phyloP scores from a whole-genome alignment of 35 echinoderm and acorn worm genomes.

The Acanthaster planci region DNA sequence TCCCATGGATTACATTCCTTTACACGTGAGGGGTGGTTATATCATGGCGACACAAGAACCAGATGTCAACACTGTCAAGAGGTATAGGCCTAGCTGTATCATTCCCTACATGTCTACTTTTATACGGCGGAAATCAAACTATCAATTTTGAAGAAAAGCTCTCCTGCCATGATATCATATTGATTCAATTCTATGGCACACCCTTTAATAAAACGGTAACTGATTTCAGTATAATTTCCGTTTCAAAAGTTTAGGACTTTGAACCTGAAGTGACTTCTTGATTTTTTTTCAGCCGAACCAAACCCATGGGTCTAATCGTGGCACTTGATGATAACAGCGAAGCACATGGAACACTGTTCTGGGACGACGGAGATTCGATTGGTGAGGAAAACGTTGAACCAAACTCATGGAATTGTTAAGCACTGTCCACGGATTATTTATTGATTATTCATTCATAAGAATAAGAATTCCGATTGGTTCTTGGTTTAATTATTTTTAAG shows the following conservation, averaged over 20 bases:
- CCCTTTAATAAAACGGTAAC: too few species aligned
- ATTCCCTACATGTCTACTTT: too few species aligned
- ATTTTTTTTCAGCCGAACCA: slow-evolving; percentile 60
- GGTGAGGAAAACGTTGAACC: background rate
- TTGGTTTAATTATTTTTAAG: too few species aligned
- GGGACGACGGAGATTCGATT: slow-evolving; percentile 82
- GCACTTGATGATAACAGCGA: slow-evolving; percentile 61
- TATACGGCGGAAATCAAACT: background rate
- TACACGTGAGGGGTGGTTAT: slow-evolving; percentile 82
- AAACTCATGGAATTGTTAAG: too few species aligned
- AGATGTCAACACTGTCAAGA: slow-evolving; percentile 54
- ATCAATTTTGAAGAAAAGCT: too few species aligned
- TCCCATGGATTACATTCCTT: slow-evolving; percentile 76
- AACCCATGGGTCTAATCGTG: slow-evolving; percentile 78
- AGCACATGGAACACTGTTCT: slow-evolving; percentile 67
- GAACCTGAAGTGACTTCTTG: too few species aligned
- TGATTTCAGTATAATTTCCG: too few species aligned
- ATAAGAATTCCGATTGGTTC: background rate
- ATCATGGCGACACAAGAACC: slow-evolving; percentile 76
- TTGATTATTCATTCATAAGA: background rate
- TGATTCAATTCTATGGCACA: too few species aligned
- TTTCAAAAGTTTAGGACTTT: too few species aligned
- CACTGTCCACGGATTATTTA: background rate
- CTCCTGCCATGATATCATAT: too few species aligned
- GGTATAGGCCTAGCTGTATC: too few species aligned